Base-by-base conservation (phyloP, 2,113 vertebrate species). In the Megaleporinus macrocephalus region DNA sequence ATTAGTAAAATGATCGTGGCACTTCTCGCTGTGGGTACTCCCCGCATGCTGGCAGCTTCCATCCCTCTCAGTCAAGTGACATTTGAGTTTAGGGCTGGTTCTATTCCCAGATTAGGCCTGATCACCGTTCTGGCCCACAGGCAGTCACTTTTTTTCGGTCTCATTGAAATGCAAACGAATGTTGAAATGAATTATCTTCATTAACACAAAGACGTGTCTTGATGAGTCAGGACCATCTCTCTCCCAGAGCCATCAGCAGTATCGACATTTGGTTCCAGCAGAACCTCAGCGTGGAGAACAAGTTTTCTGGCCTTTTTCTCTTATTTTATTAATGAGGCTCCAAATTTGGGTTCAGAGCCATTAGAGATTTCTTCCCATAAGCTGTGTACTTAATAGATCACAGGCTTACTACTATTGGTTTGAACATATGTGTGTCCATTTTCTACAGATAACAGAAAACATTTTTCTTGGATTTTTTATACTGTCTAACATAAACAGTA, bases 151-250 rank as follows among this genome's bases (percentile, higher is more conserved):
- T 78, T 76, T 47, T 26, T 65, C 73, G 61, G 68, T 51, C 76
- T 82, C 79, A 84, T 84, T 84, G 73, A 82, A 82, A 86, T 86
- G 75, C 85, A 79, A 84, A 81, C 26, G 65, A 86, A 80, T 86
- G 83, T 80, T 80, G 76, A 83, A 86, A 86, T 79, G 73, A 81
- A 86, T 82, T 66, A 84, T 73, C 71, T 76, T 87, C 82, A 73
- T 80, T 87, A 77, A 69, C 66, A 62, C 49, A 13, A 29, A 47
- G 72, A 63, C 75, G 36, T 72, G 81, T 86, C 61, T 77, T 78
- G 51, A 83, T 83, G 81, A 62, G 36, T 80, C 26, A n/a, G 76
- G 79, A 33, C 70, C 75, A 72, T 79, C 76, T 73, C 76, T 82
- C 49, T 74, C 76, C 72, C 30, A 16, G 69, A 79, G 62, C 82